These are phyloP conservation scores for Crocuta crocuta DNA, from an alignment of 2,113 vertebrate genomes.

Conservation along the genomic window DNA sequence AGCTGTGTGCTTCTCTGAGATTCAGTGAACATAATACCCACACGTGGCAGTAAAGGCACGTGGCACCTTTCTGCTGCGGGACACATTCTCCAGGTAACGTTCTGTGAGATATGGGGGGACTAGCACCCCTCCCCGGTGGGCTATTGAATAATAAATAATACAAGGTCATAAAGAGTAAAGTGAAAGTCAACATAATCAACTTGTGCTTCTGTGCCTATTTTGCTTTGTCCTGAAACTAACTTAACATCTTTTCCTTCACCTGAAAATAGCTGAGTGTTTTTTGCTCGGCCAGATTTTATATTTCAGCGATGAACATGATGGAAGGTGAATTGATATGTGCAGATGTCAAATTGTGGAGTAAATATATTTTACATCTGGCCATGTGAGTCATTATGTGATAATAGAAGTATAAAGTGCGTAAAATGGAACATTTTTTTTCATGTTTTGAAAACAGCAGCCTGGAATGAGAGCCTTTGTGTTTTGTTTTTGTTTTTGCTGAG, in stretches of 20 bases:
- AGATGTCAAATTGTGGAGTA: neutral
- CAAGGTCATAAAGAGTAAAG: neutral
- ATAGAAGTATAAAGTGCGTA: neutral
- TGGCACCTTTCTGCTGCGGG: neutral
- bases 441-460: neutral
- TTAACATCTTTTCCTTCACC: neutral
- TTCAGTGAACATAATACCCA: conserved; percentile 64
- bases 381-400: neutral
- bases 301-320: neutral
- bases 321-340: neutral
- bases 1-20: rapidly evolving
- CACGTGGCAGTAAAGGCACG: conserved; percentile 80
- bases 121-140: rapidly evolving
- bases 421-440: neutral
- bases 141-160: neutral
- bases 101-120: neutral
- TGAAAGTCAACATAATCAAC: neutral
- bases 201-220: neutral
- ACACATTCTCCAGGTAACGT: rapidly evolving
- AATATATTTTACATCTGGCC: neutral
- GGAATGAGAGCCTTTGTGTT: neutral
- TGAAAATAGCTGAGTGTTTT: neutral
- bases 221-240: neutral
- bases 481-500: neutral
- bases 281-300: neutral